Percentiles rank a stretch among this genome's conserved stretches.
Conservation (phyloP, 1,140 invertebrate species). For the Aphelenchoides fujianensis region DNA sequence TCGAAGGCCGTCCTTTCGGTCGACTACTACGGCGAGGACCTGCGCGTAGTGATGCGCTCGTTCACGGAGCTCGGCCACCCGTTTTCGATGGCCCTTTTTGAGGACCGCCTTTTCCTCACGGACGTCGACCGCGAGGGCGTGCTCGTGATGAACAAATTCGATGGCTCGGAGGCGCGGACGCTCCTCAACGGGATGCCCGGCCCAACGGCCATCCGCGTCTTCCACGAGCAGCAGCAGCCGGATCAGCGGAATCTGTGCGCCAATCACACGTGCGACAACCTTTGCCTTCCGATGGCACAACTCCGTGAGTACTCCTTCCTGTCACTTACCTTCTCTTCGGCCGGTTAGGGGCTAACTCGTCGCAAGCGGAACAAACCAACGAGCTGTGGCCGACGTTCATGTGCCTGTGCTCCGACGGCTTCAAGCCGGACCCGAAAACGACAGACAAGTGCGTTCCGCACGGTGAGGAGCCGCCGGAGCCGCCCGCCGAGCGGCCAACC, state of each 20-base stretch:
- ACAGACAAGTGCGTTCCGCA: neutral
- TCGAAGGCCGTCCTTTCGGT: conserved; percentile 31
- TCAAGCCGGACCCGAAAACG: neutral
- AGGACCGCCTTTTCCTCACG: conserved; percentile 88
- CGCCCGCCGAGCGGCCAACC: too few relatives aligned
- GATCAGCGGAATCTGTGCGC: conserved; percentile 33
- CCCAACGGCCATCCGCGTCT: conserved; percentile 78
- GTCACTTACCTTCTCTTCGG: too few relatives aligned
- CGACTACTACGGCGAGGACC: conserved; percentile 44
- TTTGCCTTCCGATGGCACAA: conserved; percentile 71
- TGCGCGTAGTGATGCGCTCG: conserved; percentile 58
- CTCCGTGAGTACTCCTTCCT: neutral
- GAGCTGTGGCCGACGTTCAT: neutral
- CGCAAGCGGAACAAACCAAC: neutral
- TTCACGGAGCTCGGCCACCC: conserved; percentile 65
- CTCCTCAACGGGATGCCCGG: conserved; percentile 57
- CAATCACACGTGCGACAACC: conserved; percentile 74
- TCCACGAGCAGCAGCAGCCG: conserved; percentile 62
- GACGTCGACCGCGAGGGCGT: conserved; percentile 90
- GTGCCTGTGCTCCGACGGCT: neutral
- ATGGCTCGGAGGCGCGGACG: conserved; percentile 71
- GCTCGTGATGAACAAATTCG: conserved; percentile 84
- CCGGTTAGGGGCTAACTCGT: neutral
- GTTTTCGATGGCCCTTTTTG: conserved; percentile 65
- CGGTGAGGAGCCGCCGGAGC: neutral